Evolutionary conservation across 2,113 vertebrate genomes (phyloP).

Genomic region (Eidolon helvum): DNA sequence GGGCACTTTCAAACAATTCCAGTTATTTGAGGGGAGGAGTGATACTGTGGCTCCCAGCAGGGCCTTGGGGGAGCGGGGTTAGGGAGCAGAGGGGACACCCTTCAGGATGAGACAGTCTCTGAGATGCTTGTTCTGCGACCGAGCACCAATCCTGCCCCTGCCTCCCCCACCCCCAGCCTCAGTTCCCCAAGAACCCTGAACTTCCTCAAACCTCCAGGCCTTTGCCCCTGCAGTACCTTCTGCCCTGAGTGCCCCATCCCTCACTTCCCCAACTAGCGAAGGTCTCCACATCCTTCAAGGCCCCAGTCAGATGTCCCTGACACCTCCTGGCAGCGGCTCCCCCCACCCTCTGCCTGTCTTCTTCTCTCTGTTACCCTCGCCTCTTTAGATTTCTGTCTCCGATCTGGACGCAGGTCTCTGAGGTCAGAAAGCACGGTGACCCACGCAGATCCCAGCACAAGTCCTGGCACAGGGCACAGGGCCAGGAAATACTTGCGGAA

Average conservation of each 20-base stretch:
- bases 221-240: background rate
- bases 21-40: background rate
- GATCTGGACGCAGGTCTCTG: background rate
- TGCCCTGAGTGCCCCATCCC: fast-evolving
- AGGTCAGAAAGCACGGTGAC: background rate
- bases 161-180: background rate
- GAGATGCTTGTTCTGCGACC: background rate
- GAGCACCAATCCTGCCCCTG: background rate
- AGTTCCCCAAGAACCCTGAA: background rate
- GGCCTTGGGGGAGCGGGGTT: background rate
- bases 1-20: conserved; percentile 48
- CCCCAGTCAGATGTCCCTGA: background rate
- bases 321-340: too few relatives aligned
- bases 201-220: background rate
- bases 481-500: background rate
- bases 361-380: too few relatives aligned
- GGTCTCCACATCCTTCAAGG: background rate
- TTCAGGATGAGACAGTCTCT: background rate
- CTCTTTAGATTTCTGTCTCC: background rate
- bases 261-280: fast-evolving
- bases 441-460: background rate
- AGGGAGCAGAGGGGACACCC: background rate
- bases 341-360: background rate
- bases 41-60: conserved; percentile 27
- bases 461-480: background rate